phyloP scores from a whole-genome alignment of 2,888 invertebrate genomes.

The Hydrotaea diabolus region DNA sequence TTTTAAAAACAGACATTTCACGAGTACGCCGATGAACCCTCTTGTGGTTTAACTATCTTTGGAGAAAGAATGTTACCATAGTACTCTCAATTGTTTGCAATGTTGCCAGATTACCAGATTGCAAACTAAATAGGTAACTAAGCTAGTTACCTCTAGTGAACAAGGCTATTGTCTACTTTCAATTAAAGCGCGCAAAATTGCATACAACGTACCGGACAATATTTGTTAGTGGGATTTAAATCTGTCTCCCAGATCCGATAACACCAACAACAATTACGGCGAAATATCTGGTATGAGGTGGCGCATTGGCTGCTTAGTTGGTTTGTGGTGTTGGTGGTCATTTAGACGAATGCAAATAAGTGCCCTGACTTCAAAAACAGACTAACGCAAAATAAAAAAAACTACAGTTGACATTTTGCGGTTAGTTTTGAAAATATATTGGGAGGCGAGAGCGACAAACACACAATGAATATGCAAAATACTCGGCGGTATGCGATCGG shows the following conservation, averaged over 20 bases:
- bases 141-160: too few species aligned
- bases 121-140: too few species aligned
- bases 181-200: constrained; percentile 20
- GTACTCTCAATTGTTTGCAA: too few species aligned
- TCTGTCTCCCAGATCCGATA: constrained; percentile 41
- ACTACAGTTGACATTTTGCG: constrained; percentile 49
- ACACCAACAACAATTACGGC: not conserved
- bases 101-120: too few species aligned
- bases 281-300: not conserved
- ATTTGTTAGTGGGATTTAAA: constrained; percentile 45
- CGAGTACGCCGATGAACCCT: too few species aligned
- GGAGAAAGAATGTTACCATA: too few species aligned
- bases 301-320: not conserved
- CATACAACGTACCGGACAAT: constrained; percentile 11
- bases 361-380: not conserved
- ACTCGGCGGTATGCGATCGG: too few species aligned
- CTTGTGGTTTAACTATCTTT: too few species aligned
- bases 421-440: constrained; percentile 29
- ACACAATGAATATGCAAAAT: not conserved
- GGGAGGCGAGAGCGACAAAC: not conserved
- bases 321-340: constrained; percentile 41
- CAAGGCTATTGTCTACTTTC: not conserved
- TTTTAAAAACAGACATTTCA: too few species aligned
- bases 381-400: constrained; percentile 33
- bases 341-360: constrained; percentile 28